A percentile compares a stretch with the other conserved stretches of the same genome.
Conservation (phyloP, 2,113 vertebrate genomes). For the Recurvirostra avosetta region DNA sequence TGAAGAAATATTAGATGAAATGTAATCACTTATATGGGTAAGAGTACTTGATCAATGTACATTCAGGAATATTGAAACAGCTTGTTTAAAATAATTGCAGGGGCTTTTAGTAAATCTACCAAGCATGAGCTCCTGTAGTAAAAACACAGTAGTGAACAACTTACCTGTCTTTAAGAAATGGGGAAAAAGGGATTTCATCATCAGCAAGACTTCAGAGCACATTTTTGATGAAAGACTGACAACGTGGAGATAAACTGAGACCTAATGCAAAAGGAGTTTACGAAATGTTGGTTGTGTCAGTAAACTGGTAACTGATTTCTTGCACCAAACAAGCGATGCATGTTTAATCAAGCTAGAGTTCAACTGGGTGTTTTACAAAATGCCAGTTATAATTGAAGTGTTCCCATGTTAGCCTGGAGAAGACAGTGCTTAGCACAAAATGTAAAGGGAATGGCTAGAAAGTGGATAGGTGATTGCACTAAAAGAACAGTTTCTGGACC, state of each 20-base stretch:
- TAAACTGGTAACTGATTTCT: not conserved
- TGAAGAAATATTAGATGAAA: not conserved
- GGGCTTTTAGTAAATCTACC: not conserved
- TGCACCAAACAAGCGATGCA: accelerated
- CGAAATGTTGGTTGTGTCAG: not conserved
- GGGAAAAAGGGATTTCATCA: not conserved
- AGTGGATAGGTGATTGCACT: not conserved
- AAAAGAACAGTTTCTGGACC: not conserved
- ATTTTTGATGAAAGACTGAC: not conserved
- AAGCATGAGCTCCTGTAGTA: not conserved
- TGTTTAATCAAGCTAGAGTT: not conserved
- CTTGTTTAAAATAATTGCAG: not conserved
- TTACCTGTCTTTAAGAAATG: not conserved
- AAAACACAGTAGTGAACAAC: not conserved
- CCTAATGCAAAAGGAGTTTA: not conserved
- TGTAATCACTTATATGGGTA: not conserved
- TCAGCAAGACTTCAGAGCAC: not conserved
- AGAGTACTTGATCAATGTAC: not conserved
- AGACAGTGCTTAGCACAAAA: not conserved
- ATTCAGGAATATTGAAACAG: not conserved
- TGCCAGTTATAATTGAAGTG: not conserved
- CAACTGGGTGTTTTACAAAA: not conserved
- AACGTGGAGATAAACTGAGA: not conserved
- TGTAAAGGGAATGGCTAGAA: not conserved
- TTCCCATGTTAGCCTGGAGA: not conserved